Percentiles rank a stretch among this genome's conserved stretches.
These are phyloP conservation scores for Daubentonia madagascariensis DNA, from an alignment of 2,113 vertebrate species.

Conservation along the genomic window DNA sequence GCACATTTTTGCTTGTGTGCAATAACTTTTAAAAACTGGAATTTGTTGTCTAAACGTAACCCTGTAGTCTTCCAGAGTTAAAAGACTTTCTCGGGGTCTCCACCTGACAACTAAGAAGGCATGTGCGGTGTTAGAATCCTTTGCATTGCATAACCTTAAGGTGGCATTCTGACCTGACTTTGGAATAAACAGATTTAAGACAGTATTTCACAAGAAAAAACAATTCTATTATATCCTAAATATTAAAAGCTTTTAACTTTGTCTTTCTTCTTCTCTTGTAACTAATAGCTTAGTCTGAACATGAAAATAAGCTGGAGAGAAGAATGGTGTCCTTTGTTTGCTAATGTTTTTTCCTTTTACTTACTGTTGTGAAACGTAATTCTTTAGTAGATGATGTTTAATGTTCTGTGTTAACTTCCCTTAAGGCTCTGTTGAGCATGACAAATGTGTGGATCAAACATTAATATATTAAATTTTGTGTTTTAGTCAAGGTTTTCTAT, in stretches of 20 bases:
- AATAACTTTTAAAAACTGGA: not conserved
- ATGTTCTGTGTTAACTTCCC: conserved; percentile 27
- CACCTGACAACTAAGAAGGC: not conserved
- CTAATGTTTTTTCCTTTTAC: conserved; percentile 20
- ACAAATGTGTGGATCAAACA: conserved; percentile 58
- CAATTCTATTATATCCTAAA: conserved; percentile 23
- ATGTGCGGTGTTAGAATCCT: accelerated
- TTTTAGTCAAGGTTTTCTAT: conserved; percentile 55
- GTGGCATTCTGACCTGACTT: not conserved
- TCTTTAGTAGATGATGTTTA: conserved; percentile 19
- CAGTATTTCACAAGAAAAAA: conserved; percentile 48
- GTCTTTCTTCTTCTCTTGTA: not conserved
- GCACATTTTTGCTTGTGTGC: not conserved
- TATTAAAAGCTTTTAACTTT: conserved; percentile 68
- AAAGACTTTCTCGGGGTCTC: not conserved
- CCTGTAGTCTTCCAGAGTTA: not conserved
- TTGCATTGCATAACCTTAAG: not conserved
- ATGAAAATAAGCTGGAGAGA: not conserved
- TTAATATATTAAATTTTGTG: conserved; percentile 50
- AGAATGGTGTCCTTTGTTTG: conserved; percentile 1
- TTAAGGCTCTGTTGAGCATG: conserved; percentile 36
- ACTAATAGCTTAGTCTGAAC: not conserved
- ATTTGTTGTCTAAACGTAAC: not conserved
- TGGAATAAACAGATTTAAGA: conserved; percentile 16
- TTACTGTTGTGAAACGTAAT: conserved; percentile 57